A percentile compares a stretch with the other conserved stretches of the same genome.
Evolutionary conservation across 1,140 invertebrate genomes (phyloP).

Genomic region (Cotesia glomerata): DNA sequence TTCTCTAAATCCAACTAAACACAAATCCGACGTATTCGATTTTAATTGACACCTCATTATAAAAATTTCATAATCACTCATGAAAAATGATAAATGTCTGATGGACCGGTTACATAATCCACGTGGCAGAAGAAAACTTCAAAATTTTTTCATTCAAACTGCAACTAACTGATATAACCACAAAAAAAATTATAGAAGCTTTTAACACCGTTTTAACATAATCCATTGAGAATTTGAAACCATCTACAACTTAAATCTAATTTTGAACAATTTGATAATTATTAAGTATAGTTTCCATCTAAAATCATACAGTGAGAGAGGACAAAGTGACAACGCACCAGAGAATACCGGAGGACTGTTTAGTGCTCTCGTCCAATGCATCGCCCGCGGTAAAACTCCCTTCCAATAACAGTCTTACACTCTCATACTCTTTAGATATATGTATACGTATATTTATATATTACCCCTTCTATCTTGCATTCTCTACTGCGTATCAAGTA

Average conservation of each 20-base stretch:
- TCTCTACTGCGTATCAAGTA: conserved; percentile 2
- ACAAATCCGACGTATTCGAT: not conserved
- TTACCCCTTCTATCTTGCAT: conserved; percentile 26
- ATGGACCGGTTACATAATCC: not conserved
- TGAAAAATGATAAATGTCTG: conserved; percentile 14
- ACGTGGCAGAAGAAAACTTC: not conserved
- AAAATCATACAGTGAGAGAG: not conserved
- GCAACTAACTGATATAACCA: not conserved
- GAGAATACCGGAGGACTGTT: conserved; percentile 50
- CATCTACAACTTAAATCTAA: too few species aligned
- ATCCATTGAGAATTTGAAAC: too few species aligned
- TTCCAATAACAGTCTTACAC: conserved; percentile 28
- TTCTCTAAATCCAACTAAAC: not conserved
- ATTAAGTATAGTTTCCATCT: not conserved
- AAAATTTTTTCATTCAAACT: not conserved
- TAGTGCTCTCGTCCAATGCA: conserved; percentile 46
- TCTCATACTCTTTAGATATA: conserved; percentile 35
- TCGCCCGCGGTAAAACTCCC: conserved; percentile 44
- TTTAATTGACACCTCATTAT: conserved; percentile 31
- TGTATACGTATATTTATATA: not conserved
- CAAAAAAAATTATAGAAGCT: not conserved
- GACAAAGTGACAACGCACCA: conserved; percentile 44
- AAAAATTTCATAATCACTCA: conserved; percentile 43
- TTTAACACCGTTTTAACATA: not conserved
- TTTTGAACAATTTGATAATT: too few species aligned